These are phyloP conservation scores for Synanthedon myopaeformis DNA, from an alignment of 2,888 invertebrate genomes.

Conservation along the genomic window DNA sequence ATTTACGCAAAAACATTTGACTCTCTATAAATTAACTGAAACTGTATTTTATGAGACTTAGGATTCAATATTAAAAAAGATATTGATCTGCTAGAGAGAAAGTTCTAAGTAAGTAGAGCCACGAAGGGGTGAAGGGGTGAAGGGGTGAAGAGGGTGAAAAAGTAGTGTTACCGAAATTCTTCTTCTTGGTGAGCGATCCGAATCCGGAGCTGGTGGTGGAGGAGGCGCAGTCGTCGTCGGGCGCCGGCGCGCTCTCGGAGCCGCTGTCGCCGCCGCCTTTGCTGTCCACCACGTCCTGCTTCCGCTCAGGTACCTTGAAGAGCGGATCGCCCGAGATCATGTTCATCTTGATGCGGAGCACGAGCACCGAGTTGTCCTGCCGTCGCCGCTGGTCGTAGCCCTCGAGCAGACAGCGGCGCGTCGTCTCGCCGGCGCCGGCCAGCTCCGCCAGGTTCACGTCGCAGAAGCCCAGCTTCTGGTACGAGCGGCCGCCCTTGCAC, in stretches of 20 bases:
- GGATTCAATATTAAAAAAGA: no score
- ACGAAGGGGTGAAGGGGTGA: no score
- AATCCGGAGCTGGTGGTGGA: constrained; percentile 88
- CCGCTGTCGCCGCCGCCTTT: constrained; percentile 51
- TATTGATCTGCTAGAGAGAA: no score
- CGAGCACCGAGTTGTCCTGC: constrained; percentile 96
- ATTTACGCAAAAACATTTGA: no score
- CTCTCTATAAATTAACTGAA: no score
- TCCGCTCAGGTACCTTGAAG: constrained; percentile 84
- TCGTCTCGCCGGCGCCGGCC: constrained; percentile 91
- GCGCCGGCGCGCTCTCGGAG: constrained; percentile 50
- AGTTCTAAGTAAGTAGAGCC: no score
- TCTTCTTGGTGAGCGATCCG: constrained; percentile 84
- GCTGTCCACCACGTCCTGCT: constrained; percentile 44
- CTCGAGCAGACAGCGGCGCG: constrained; percentile 90
- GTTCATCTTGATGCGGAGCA: constrained; percentile 91
- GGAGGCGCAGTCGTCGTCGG: constrained; percentile 74
- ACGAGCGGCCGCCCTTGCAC: constrained; percentile 85
- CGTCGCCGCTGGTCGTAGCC: constrained; percentile 94
- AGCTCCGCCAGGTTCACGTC: constrained; percentile 97
- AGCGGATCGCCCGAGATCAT: constrained; percentile 96
- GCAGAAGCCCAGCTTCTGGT: constrained; percentile 96
- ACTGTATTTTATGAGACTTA: no score
- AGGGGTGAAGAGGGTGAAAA: no score
- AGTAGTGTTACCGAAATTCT: constrained; percentile 59